Conservation (phyloP, 2,113 vertebrate species). For the Catharus fuscescens region DNA sequence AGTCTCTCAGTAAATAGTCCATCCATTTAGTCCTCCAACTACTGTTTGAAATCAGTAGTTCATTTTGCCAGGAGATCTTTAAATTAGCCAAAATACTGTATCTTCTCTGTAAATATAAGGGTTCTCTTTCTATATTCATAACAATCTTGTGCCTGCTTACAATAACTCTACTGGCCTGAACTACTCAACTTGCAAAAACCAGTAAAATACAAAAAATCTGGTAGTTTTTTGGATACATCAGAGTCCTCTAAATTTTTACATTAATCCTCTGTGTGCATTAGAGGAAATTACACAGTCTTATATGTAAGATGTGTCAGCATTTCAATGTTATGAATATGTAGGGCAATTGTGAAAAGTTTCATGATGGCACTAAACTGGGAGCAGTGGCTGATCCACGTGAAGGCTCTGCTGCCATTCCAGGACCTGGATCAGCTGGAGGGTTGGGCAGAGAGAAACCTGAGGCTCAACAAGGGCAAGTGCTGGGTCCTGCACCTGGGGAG, state of each 20-base stretch:
- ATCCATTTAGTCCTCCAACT: background rate
- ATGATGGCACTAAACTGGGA: background rate
- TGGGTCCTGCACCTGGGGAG: no score
- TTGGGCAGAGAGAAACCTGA: background rate
- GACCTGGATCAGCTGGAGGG: background rate
- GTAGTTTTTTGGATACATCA: background rate
- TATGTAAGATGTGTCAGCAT: background rate
- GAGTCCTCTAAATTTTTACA: background rate
- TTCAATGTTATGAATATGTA: background rate
- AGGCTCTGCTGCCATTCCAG: background rate
- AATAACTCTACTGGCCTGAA: background rate
- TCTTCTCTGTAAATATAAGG: background rate
- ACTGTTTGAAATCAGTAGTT: background rate
- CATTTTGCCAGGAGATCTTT: background rate
- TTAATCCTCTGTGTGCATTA: background rate
- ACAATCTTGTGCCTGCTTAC: background rate
- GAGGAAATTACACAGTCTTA: background rate
- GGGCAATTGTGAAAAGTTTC: background rate
- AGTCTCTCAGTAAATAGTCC: background rate
- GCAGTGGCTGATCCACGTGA: background rate
- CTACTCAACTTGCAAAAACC: background rate
- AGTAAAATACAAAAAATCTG: background rate
- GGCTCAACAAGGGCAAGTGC: no score
- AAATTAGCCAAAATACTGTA: background rate
- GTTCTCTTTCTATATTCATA: background rate